Base-by-base conservation (phyloP, 2,888 invertebrate genomes). In the Drosophila peninsularis region DNA sequence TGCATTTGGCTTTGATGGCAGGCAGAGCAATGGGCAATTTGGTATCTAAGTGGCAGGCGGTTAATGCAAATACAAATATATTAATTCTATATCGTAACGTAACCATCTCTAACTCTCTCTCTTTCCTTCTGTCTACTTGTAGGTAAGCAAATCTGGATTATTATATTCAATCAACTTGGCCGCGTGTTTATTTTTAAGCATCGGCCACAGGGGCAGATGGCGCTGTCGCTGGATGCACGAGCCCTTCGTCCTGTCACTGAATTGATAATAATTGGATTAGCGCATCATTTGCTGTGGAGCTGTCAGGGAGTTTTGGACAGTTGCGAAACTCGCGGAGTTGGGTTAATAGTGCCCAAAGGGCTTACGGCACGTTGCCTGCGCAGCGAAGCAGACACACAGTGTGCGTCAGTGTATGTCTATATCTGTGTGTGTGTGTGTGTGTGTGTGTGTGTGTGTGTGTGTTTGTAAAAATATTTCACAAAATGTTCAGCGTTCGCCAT, bases 231-330 rank as follows among this genome's bases (percentile, higher is more conserved):
- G 61, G 37, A 13, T 45, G 36, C 2, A 5, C 21, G 21, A 42
- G 9, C 54, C 75, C 54, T 67, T 75, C 64, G 70, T 70, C 69
- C 85, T 89, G 82, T 80, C 89, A 89, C 76, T 90, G 88, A 90
- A 89, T 89, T 89, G 90, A 89, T 88, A 86, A 90, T 90, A 90
- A 90, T 90, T 90, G 90, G 90, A 90, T 90, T 90, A 90, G 86
- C 79, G 79, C 82, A 82, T 76, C 77, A 78, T 75, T 80, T 77
- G 57, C 47, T 21, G 10, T 50, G 36, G 27, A 42, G 54, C 42
- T 70, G 70, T 58, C 64, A 32, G 65, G 34, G 71, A 56, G 54
- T 60, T 62, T 44, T 44, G 62, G 27, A 47, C 70, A 50, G 62
- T 62, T 62, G 61, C 24, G 45, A 50, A 62, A 65, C 55, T 49